A percentile compares a stretch with the other conserved stretches of the same genome.
Evolutionary conservation across 2,797 vertebrate genomes (phyloP).

Genomic region (Tragopan temminckii): DNA sequence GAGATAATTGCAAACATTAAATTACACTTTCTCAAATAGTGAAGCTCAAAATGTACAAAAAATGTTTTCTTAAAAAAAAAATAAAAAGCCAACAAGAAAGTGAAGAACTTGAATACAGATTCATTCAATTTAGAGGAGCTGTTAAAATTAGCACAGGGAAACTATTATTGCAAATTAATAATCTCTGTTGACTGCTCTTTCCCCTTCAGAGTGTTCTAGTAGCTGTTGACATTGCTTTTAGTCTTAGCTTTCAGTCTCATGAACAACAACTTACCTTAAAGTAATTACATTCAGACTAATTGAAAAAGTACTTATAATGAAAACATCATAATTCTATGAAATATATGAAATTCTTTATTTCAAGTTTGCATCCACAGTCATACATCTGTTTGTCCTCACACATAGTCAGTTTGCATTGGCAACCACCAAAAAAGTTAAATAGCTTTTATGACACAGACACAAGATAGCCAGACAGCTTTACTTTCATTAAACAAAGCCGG

Average conservation of each 20-base stretch:
- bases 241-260: not conserved
- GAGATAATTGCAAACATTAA: not conserved
- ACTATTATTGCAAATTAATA: not conserved
- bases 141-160: not conserved
- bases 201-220: not conserved
- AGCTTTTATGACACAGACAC: constrained; percentile 6
- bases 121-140: not conserved
- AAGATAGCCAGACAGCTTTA: constrained; percentile 13
- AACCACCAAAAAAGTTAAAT: not conserved
- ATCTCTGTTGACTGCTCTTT: not conserved
- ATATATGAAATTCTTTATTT: constrained; percentile 58
- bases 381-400: not conserved
- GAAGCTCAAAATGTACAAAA: too few species aligned
- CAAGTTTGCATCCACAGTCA: not conserved
- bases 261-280: not conserved
- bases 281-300: not conserved
- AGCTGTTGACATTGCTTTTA: not conserved
- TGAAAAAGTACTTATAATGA: not conserved
- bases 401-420: not conserved
- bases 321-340: constrained; percentile 25
- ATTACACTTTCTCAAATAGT: not conserved
- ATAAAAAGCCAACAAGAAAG: not conserved
- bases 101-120: not conserved
- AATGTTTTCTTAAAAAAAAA: too few species aligned
- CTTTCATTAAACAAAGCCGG: constrained; percentile 13